phyloP scores from a whole-genome alignment of 2,113 vertebrate species.

The Myotis brandtii region DNA sequence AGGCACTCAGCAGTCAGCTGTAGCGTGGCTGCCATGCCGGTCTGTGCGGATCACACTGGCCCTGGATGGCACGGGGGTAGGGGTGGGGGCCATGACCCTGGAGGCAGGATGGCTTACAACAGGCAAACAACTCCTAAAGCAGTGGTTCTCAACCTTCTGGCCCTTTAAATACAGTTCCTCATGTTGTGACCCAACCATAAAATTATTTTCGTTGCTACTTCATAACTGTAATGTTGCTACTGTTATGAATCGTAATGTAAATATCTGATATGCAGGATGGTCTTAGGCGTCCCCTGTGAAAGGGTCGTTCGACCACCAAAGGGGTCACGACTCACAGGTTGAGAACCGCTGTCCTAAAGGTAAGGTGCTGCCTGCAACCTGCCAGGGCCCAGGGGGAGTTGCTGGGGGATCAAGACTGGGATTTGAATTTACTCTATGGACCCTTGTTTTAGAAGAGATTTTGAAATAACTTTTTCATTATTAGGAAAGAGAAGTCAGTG shows the following conservation, averaged over 20 bases:
- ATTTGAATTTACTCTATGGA: background rate
- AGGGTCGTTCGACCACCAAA: too few relatives aligned
- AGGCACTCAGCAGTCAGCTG: background rate
- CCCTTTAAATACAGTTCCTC: too few relatives aligned
- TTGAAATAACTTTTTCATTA: background rate
- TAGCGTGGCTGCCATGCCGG: background rate
- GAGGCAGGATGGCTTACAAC: background rate
- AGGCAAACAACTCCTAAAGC: background rate
- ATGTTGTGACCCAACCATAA: too few relatives aligned
- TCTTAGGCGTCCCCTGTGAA: too few relatives aligned
- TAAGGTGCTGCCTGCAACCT: background rate
- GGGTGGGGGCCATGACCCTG: too few relatives aligned
- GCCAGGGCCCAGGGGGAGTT: background rate
- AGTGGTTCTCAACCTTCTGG: too few relatives aligned
- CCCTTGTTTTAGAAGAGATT: background rate
- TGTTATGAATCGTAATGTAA: too few relatives aligned
- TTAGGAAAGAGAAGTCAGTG: background rate
- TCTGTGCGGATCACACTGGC: background rate
- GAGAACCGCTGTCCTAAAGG: too few relatives aligned
- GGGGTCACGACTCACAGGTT: too few relatives aligned
- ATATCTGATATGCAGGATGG: too few relatives aligned
- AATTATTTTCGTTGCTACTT: too few relatives aligned
- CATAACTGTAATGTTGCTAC: too few relatives aligned
- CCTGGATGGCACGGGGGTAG: accelerated
- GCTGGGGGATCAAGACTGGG: background rate